Evolutionary conservation across 2,888 invertebrate genomes (phyloP).

Genomic region (Polydrusus tereticollis): DNA sequence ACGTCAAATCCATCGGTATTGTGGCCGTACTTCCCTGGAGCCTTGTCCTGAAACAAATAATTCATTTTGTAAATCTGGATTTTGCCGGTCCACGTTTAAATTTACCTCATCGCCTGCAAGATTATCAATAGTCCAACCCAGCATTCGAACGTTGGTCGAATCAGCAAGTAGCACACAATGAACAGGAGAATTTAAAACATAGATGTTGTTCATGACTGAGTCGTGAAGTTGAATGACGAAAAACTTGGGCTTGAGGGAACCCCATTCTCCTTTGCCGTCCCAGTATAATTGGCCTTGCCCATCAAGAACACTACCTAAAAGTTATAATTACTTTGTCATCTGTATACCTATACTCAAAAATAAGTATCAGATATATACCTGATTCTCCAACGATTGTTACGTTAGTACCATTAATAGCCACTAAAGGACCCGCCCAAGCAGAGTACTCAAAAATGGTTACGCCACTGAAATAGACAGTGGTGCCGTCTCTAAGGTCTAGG

Average conservation of each 20-base stretch:
- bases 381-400: constrained; percentile 30
- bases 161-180: constrained; percentile 50
- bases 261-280: constrained; percentile 52
- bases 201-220: constrained; percentile 46
- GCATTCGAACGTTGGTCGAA: constrained; percentile 46
- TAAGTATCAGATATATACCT: constrained; percentile 21
- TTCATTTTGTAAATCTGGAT: not conserved
- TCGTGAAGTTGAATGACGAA: constrained; percentile 48
- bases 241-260: constrained; percentile 51
- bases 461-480: constrained; percentile 29
- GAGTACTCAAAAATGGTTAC: constrained; percentile 31
- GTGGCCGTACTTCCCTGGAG: constrained; percentile 36
- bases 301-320: constrained; percentile 47
- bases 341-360: too few relatives aligned
- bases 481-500: constrained; percentile 12
- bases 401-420: constrained; percentile 41
- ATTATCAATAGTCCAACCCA: constrained; percentile 50
- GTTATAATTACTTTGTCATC: not conserved
- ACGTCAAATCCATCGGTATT: constrained; percentile 52
- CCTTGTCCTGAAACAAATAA: constrained; percentile 11
- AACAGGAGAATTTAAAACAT: constrained; percentile 50
- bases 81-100: not conserved
- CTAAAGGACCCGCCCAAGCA: constrained; percentile 39
- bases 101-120: constrained; percentile 49
- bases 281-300: constrained; percentile 53